Base-by-base conservation (phyloP, 2,797 vertebrate species). In the Rhincodon typus region DNA sequence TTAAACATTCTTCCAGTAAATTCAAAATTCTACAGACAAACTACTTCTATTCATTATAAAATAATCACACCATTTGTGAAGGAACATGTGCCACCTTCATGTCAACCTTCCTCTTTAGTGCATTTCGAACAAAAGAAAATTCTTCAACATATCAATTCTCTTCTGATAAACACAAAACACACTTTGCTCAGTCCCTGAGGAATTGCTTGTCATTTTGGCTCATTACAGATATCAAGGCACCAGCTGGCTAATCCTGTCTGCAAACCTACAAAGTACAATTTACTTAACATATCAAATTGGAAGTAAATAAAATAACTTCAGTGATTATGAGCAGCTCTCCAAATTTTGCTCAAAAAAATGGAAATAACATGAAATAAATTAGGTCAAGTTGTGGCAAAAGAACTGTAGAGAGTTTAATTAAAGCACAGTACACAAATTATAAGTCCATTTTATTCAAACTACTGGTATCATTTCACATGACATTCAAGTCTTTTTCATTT, bases 151-250 rank as follows among this genome's bases (percentile, higher is more conserved):
- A 38, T n/a, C 62, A 93, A 93, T 42, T 23, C n/a, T 42, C 69
- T 93, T 69, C 90, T 93, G n/a, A 93, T 66, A 93, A 93, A 93
- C 90, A 93, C 57, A 38, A 66, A 67, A 21, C 34, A 67, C 88
- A 7, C 21, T 66, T 84, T 84, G 42, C 82, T 84, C 82, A 46
- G 57, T 67, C 90, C 90, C 90, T 23, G 67, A 93, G 66, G 90
- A 69, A 46, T 25, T 93, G 62, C 25, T 67, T 38, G 90, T 69
- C 90, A 46, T 23, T 93, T 93, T 69, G 66, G 62, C 21, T 93
- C 66, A 67, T 93, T 12, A 69, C 34, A 69, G 62, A 10, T 42
- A 67, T 69, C n/a, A 93, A 46, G 90, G 90, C 90, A 69, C n/a
- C 90, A 93, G 66, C 90, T 93, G 90, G 19, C 67, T 69, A 69